A percentile compares a stretch with the other conserved stretches of the same genome.
Evolutionary conservation across 2,888 invertebrate genomes (phyloP).

Genomic region (Aelia acuminata): DNA sequence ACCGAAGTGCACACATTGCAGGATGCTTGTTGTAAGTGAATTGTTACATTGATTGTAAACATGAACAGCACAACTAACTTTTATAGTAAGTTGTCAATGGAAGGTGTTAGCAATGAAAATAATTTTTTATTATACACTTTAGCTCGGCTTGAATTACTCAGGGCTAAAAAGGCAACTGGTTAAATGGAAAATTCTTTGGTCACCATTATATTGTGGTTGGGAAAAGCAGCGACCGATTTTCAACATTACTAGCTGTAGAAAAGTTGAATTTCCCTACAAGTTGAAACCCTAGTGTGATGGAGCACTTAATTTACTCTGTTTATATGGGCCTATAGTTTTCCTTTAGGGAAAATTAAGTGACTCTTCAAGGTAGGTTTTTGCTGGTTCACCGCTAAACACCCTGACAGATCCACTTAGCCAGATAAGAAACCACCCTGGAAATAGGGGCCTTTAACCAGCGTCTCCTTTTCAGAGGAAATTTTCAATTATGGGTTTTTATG

Average conservation of each 20-base stretch:
- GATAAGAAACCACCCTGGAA: conserved; percentile 37
- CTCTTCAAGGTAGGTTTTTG: conserved; percentile 7
- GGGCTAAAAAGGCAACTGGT: too few species aligned
- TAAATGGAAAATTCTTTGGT: not conserved
- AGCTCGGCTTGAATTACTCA: too few species aligned
- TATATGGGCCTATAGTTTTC: not conserved
- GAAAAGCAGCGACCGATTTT: not conserved
- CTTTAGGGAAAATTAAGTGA: conserved; percentile 29
- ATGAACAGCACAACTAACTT: too few species aligned
- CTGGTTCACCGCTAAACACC: conserved; percentile 25
- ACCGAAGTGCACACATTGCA: too few species aligned
- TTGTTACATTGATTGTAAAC: too few species aligned
- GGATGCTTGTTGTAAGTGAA: too few species aligned
- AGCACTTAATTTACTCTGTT: not conserved
- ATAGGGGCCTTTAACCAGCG: conserved; percentile 14
- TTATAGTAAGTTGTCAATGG: too few species aligned
- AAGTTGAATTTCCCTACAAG: not conserved
- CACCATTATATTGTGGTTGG: not conserved
- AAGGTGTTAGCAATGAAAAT: too few species aligned
- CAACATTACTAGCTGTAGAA: not conserved
- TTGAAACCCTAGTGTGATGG: not conserved
- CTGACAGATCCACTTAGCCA: conserved; percentile 44
- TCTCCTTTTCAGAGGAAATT: conserved; percentile 51
- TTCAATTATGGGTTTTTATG: conserved; percentile 51
- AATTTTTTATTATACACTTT: too few species aligned